Conservation (phyloP, 2,113 vertebrate genomes). For the Anarhynchus alexandrinus region DNA sequence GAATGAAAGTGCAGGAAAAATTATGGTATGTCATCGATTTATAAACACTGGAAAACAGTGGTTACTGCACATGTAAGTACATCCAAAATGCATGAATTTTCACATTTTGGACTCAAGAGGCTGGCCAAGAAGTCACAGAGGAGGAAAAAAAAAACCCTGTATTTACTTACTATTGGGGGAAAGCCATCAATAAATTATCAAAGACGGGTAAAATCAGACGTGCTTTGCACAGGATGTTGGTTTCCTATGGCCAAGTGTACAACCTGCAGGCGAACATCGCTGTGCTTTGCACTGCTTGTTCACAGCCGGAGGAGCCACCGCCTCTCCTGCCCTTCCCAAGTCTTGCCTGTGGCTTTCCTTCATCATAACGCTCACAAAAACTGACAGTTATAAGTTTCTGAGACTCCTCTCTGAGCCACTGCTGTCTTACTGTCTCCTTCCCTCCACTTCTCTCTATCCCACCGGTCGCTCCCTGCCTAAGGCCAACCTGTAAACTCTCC, state of each 20-base stretch:
- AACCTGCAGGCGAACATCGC: neutral
- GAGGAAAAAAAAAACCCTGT: neutral
- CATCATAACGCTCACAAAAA: neutral
- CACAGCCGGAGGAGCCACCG: neutral
- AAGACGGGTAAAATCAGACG: neutral
- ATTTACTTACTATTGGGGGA: neutral
- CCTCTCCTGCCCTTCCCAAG: neutral
- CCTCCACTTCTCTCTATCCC: neutral
- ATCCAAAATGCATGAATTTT: slow-evolving; percentile 35
- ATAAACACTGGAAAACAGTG: slow-evolving; percentile 22
- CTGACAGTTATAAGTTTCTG: neutral
- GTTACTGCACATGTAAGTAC: neutral
- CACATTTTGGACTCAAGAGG: slow-evolving; percentile 33
- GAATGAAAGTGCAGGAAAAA: neutral
- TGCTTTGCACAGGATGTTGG: neutral
- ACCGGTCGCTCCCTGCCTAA: accelerated
- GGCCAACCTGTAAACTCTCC: neutral
- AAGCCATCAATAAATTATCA: slow-evolving; percentile 31
- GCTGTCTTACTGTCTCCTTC: neutral
- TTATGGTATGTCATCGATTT: slow-evolving; percentile 1
- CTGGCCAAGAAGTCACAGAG: neutral
- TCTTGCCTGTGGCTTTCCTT: neutral
- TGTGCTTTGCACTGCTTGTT: neutral
- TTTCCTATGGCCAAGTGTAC: accelerated
- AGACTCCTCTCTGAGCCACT: neutral